Percentiles rank a stretch among this genome's conserved stretches.
Conservation (phyloP, 2,888 invertebrate species). For the Serrognathus titanus region DNA sequence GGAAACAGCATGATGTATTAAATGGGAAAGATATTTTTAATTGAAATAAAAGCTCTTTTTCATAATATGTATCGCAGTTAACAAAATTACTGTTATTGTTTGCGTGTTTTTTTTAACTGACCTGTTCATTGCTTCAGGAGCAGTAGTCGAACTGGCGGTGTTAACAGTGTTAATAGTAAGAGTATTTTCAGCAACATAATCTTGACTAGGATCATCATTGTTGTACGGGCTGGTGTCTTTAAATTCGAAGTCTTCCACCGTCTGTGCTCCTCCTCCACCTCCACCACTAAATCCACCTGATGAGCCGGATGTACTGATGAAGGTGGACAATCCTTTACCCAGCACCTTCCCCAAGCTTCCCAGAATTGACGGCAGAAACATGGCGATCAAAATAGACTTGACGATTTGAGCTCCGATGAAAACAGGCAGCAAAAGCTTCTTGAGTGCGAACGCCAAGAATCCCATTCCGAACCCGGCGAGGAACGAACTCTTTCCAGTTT, state of each 20-base stretch:
- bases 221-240: constrained; percentile 61
- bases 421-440: constrained; percentile 78
- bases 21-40: too few species aligned
- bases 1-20: too few species aligned
- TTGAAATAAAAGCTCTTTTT: too few species aligned
- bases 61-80: too few species aligned
- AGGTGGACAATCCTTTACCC: constrained; percentile 69
- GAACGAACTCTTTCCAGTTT: constrained; percentile 58
- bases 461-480: constrained; percentile 63
- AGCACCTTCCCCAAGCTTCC: constrained; percentile 80
- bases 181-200: constrained; percentile 34
- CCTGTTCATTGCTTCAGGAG: constrained; percentile 42
- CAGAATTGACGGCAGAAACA: constrained; percentile 80
- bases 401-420: constrained; percentile 78
- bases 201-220: constrained; percentile 45
- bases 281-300: constrained; percentile 37
- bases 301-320: constrained; percentile 56
- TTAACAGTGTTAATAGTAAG: constrained; percentile 25
- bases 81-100: too few species aligned
- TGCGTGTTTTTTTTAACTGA: constrained; percentile 15
- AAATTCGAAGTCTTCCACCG: constrained; percentile 70
- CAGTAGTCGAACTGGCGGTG: constrained; percentile 19
- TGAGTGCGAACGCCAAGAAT: constrained; percentile 73
- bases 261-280: constrained; percentile 37
- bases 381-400: constrained; percentile 77